Evolutionary conservation across 2,797 vertebrate species (phyloP).

Genomic region (Echeneis naucrates): DNA sequence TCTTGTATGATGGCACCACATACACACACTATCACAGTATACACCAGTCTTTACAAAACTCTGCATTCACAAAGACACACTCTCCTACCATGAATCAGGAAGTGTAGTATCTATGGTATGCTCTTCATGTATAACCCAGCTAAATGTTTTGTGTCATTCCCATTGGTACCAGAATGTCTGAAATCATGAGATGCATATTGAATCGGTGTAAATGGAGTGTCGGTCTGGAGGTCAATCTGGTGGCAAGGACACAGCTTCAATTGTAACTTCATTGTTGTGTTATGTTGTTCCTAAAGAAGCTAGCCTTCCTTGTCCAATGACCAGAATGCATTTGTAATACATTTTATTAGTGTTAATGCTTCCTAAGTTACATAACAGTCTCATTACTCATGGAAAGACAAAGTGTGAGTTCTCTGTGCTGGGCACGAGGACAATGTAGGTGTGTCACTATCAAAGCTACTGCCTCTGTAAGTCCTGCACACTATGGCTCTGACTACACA

Average conservation of each 20-base stretch:
- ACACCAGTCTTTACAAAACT: slow-evolving; percentile 36
- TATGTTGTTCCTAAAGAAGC: slow-evolving; percentile 20
- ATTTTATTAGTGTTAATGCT: slow-evolving; percentile 15
- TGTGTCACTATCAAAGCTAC: background rate
- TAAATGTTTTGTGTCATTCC: slow-evolving; percentile 65
- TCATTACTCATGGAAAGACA: background rate
- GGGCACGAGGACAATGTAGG: slow-evolving; percentile 52
- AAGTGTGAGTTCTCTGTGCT: slow-evolving; percentile 58
- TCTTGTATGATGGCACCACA: slow-evolving; percentile 74
- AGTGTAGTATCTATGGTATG: slow-evolving; percentile 48
- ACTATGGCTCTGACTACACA: slow-evolving; percentile 1
- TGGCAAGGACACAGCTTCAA: slow-evolving; percentile 42
- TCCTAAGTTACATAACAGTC: slow-evolving; percentile 10
- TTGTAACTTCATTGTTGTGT: slow-evolving; percentile 33
- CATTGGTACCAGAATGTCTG: slow-evolving; percentile 59
- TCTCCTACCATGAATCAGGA: slow-evolving; percentile 48
- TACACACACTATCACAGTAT: slow-evolving; percentile 44
- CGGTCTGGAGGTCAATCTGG: slow-evolving; percentile 54
- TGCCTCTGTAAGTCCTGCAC: background rate
- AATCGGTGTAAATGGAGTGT: slow-evolving; percentile 58
- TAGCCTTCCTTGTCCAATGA: slow-evolving; percentile 4
- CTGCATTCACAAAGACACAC: slow-evolving; percentile 32
- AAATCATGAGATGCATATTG: slow-evolving; percentile 48
- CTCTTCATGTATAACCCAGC: slow-evolving; percentile 66
- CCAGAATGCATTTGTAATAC: background rate